Conservation (phyloP, 2,113 vertebrate species). For the Taxidea taxus region DNA sequence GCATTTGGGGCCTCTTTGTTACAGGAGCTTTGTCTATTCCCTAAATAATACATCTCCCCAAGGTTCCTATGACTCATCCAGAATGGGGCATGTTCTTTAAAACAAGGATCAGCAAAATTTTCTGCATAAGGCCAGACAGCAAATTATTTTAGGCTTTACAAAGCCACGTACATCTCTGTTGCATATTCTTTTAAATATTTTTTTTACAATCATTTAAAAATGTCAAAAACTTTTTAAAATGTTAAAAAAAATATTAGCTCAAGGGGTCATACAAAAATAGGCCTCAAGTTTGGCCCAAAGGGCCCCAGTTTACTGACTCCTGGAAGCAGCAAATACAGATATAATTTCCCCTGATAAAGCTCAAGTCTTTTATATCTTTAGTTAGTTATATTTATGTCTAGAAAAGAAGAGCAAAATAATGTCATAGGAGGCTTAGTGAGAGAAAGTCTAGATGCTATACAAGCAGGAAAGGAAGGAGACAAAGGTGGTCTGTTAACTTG, state of each 20-base stretch:
- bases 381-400: background rate
- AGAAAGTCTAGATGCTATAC: background rate
- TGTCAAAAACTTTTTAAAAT: background rate
- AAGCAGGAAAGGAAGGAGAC: background rate
- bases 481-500: background rate
- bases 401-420: background rate
- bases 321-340: background rate
- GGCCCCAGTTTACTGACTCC: background rate
- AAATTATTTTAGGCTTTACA: background rate
- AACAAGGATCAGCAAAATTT: background rate
- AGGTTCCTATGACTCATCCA: background rate
- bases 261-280: background rate
- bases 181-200: background rate
- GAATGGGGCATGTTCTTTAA: background rate
- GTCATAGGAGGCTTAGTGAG: background rate
- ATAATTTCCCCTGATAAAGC: background rate
- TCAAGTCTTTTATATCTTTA: background rate
- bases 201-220: background rate
- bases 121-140: background rate
- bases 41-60: background rate
- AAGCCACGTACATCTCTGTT: background rate
- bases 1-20: background rate
- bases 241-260: background rate
- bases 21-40: background rate
- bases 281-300: background rate